These are phyloP conservation scores for Petaurus breviceps DNA, from an alignment of 2,113 vertebrate genomes.

Conservation along the genomic window DNA sequence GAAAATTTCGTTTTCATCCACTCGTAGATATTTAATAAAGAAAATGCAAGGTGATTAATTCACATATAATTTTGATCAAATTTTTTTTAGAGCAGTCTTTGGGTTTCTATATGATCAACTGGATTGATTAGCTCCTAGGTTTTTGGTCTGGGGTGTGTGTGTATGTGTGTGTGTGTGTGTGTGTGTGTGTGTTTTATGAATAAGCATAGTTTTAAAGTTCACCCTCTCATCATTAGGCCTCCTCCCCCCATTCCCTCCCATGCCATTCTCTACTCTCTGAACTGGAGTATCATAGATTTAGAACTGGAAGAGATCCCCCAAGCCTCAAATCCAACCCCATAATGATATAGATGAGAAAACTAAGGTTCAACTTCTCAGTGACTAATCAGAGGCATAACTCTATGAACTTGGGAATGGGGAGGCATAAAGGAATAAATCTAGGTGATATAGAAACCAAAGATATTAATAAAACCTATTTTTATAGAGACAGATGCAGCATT, in stretches of 20 bases:
- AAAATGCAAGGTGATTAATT: background rate
- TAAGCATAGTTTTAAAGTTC: background rate
- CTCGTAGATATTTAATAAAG: background rate
- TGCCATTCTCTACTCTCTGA: background rate
- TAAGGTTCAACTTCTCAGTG: background rate
- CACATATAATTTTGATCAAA: background rate
- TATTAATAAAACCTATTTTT: background rate
- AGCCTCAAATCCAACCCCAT: background rate
- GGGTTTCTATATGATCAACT: background rate
- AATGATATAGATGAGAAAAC: background rate
- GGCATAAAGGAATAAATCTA: background rate
- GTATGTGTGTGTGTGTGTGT: background rate
- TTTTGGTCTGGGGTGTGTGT: background rate
- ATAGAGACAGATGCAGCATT: background rate
- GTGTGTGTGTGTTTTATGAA: background rate
- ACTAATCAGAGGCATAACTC: background rate
- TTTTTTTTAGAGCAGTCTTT: background rate
- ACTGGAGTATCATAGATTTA: background rate
- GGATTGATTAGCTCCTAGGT: background rate
- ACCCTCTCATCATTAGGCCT: background rate
- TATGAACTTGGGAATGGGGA: background rate
- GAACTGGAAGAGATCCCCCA: background rate
- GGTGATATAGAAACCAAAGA: background rate
- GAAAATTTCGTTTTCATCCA: background rate
- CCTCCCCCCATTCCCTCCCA: background rate